Evolutionary conservation across 1,140 invertebrate genomes (phyloP).

Genomic region (Neodiprion virginianus): DNA sequence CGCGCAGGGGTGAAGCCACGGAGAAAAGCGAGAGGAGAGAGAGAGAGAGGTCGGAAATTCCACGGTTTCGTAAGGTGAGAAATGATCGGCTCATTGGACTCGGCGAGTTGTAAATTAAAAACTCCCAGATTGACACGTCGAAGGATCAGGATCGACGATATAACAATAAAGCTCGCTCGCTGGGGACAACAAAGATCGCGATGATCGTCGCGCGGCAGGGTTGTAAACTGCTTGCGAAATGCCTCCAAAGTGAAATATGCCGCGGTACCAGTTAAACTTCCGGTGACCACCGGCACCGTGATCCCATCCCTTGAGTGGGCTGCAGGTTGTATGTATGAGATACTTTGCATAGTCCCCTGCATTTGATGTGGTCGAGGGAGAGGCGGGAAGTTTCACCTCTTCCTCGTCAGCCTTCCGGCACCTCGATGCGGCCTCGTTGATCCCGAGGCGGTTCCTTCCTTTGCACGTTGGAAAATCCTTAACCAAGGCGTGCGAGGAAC

Average conservation of each 20-base stretch:
- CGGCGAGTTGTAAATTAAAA: background rate
- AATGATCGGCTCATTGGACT: background rate
- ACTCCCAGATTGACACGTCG: background rate
- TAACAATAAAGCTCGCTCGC: background rate
- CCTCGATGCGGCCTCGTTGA: background rate
- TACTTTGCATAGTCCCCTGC: constrained; percentile 4
- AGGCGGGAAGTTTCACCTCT: background rate
- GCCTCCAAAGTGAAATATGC: background rate
- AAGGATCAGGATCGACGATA: background rate
- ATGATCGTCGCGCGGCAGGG: background rate
- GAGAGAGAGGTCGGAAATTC: background rate
- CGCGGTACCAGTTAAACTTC: background rate
- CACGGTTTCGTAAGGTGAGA: background rate
- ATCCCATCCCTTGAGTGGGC: background rate
- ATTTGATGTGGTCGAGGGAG: constrained; percentile 2
- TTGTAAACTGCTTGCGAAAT: background rate
- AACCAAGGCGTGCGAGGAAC: background rate
- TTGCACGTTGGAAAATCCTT: background rate
- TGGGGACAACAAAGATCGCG: no score
- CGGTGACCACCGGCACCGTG: background rate
- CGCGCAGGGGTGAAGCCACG: background rate
- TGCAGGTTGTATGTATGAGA: background rate
- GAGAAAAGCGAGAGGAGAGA: background rate
- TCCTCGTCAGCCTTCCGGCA: constrained; percentile 1
- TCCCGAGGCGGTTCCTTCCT: background rate